Evolutionary conservation across 2,888 invertebrate genomes (phyloP), one percentile per base, ranked within the genome.

Genomic region (Ecdyonurus torrentis): DNA sequence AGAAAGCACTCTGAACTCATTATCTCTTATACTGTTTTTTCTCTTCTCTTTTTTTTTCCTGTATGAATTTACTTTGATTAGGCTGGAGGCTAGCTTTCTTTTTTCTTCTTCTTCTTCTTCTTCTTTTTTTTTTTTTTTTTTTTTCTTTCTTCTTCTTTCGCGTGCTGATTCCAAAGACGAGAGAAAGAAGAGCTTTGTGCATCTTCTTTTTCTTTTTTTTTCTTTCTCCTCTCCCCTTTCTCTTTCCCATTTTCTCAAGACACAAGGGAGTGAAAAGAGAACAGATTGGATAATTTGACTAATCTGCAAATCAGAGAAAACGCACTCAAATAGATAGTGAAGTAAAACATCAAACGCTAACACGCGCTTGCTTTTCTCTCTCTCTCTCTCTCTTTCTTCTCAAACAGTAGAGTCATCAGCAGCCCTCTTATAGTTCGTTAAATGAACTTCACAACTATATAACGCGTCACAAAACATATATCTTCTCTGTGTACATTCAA

Each of bases 221-320:
- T 37, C 37, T 15, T 37, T 37, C 15, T 37, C 37, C 15, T 15
- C 5, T 37, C 37, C 37, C 37, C 15, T 37, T 37, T 15, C 37
- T 10, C 15, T 37, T 37, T 37, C 37, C n/a, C n/a, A n/a, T n/a
- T n/a, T 37, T 37, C 37, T 37, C 37, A 37, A 37, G 55, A 20
- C 55, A 22, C 55, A 22, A 55, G 55, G 22, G 55, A 55, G 55
- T 22, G 55, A 55, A 55, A n/a, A 20, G 55, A 22, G 55, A 55
- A 55, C 19, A 55, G 55, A 55, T 55, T 55, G 55, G 55, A 55
- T 55, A 55, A 55, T 55, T 55, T 55, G 55, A 55, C 55, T 55
- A 55, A 55, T 55, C 55, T 55, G 55, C 55, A 55, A 55, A 55
- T 55, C 55, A 55, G 55, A n/a, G 55, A 22, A 55, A 22, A 55